These are phyloP conservation scores for Elephantulus edwardii DNA, from an alignment of 2,113 vertebrate species.

Conservation along the genomic window DNA sequence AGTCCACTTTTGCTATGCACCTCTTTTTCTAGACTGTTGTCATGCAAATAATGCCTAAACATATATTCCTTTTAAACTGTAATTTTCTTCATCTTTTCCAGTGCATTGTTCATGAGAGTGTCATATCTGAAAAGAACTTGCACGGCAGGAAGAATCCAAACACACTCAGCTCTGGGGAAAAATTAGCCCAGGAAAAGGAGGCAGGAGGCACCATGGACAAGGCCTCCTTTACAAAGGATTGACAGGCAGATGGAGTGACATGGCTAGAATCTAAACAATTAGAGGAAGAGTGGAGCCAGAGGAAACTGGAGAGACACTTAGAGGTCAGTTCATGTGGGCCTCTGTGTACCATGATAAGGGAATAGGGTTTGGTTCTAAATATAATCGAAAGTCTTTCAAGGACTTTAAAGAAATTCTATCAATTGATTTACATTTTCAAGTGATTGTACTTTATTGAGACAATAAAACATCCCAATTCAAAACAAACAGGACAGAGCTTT, in stretches of 20 bases:
- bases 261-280: background rate
- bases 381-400: background rate
- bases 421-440: background rate
- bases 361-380: background rate
- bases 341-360: background rate
- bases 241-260: background rate
- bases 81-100: too few relatives aligned
- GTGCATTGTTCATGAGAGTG: background rate
- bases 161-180: background rate
- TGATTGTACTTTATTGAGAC: background rate
- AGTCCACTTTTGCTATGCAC: too few relatives aligned
- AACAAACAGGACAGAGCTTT: background rate
- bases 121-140: background rate
- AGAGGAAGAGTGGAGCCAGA: background rate
- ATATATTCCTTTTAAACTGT: too few relatives aligned
- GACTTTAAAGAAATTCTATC: background rate
- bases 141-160: background rate
- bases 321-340: background rate
- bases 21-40: too few relatives aligned
- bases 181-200: background rate
- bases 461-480: conserved; percentile 8
- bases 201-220: background rate
- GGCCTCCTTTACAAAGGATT: background rate
- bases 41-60: too few relatives aligned
- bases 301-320: background rate